Conservation (phyloP, 2,888 invertebrate genomes). For the Fissipunctia ypsillon region DNA sequence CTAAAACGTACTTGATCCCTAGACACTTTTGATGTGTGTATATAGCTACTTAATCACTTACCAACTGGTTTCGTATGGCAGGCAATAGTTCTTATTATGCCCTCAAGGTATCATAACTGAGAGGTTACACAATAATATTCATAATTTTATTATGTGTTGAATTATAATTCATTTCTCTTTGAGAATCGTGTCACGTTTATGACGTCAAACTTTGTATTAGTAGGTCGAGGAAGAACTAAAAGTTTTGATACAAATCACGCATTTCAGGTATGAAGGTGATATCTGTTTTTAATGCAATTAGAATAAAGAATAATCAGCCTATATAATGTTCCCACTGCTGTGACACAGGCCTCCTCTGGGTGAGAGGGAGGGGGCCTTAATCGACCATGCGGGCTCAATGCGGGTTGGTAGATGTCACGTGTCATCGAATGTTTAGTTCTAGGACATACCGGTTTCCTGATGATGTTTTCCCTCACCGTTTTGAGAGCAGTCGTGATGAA, state of each 20-base stretch:
- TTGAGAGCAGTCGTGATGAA: too few relatives aligned
- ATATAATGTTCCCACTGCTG: too few relatives aligned
- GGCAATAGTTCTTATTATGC: slow-evolving; percentile 16
- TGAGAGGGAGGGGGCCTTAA: too few relatives aligned
- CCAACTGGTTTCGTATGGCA: slow-evolving; percentile 12
- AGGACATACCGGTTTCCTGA: too few relatives aligned
- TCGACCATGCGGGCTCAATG: too few relatives aligned
- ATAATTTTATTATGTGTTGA: neutral
- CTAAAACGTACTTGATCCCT: too few relatives aligned
- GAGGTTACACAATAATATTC: slow-evolving; percentile 32
- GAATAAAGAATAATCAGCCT: too few relatives aligned
- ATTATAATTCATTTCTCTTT: slow-evolving; percentile 42
- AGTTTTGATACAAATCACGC: slow-evolving; percentile 4
- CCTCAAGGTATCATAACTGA: slow-evolving; percentile 18
- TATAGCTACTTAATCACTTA: slow-evolving; percentile 32
- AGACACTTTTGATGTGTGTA: too few relatives aligned
- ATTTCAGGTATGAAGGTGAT: slow-evolving; percentile 17
- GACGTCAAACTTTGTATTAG: slow-evolving; percentile 28
- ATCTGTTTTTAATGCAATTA: slow-evolving; percentile 24
- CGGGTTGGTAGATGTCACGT: too few relatives aligned
- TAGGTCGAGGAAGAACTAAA: slow-evolving; percentile 19
- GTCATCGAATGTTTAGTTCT: too few relatives aligned
- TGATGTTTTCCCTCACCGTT: too few relatives aligned
- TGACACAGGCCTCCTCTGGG: too few relatives aligned
- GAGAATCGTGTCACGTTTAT: slow-evolving; percentile 25